Percentiles rank a stretch among this genome's conserved stretches.
Evolutionary conservation across 2,113 vertebrate species (phyloP).

Genomic region (Myrmophylax atrothorax): DNA sequence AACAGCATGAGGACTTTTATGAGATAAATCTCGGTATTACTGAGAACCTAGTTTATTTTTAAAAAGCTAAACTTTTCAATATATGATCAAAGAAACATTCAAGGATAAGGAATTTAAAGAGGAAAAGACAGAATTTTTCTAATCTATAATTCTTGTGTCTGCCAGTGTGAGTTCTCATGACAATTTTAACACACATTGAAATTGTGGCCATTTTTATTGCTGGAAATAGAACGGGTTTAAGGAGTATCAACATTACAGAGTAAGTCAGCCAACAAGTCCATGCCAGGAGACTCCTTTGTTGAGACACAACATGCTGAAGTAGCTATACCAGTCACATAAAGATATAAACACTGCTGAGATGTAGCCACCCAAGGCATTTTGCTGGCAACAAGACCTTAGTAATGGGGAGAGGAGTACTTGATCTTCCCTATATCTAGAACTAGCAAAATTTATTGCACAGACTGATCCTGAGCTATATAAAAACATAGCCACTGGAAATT

Average conservation of each 20-base stretch:
- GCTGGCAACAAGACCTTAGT: background rate
- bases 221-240: background rate
- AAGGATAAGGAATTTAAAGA: background rate
- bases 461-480: background rate
- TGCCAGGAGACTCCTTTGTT: background rate
- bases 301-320: background rate
- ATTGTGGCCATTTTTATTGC: background rate
- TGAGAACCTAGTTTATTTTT: background rate
- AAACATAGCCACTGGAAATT: background rate
- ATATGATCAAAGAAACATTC: background rate
- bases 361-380: background rate
- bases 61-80: background rate
- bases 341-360: background rate
- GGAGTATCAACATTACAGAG: background rate
- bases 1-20: background rate
- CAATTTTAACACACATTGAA: background rate
- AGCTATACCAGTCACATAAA: background rate
- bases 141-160: background rate
- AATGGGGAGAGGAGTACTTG: fast-evolving
- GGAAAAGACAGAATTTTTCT: background rate
- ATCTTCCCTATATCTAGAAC: background rate
- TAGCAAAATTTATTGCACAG: background rate
- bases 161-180: background rate
- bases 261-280: background rate
- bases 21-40: background rate